phyloP scores from a whole-genome alignment of 1,140 invertebrate genomes.

The Agrilus planipennis region DNA sequence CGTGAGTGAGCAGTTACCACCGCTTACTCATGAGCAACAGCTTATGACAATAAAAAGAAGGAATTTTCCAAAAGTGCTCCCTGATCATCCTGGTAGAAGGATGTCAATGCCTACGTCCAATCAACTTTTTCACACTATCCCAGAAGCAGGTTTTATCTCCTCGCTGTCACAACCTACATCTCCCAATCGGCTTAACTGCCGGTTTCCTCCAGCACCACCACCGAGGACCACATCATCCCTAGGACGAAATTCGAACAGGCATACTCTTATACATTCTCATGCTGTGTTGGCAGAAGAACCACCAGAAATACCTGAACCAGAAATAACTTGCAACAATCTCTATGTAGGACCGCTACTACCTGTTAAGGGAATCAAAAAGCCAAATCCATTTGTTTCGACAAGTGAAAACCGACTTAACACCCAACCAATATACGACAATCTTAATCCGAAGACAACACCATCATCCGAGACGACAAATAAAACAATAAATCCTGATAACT shows the following conservation, averaged over 20 bases:
- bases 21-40: conserved; percentile 53
- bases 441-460: conserved; percentile 8
- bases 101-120: conserved; percentile 39
- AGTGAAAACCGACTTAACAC: conserved; percentile 14
- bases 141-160: conserved; percentile 16
- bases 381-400: conserved; percentile 10
- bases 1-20: conserved; percentile 26
- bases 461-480: conserved; percentile 3
- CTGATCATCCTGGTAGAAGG: conserved; percentile 52
- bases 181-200: conserved; percentile 26
- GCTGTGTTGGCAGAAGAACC: conserved; percentile 35
- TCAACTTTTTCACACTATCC: conserved; percentile 34
- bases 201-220: conserved; percentile 49
- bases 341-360: conserved; percentile 41
- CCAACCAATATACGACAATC: conserved; percentile 23
- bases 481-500: conserved; percentile 21
- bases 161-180: conserved; percentile 33
- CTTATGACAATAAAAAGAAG: conserved; percentile 57
- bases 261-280: conserved; percentile 28
- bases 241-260: conserved; percentile 34
- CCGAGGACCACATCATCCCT: conserved; percentile 50
- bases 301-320: conserved; percentile 30
- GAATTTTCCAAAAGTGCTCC: conserved; percentile 72
- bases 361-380: conserved; percentile 14
- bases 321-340: conserved; percentile 37